Evolutionary conservation across 2,113 vertebrate genomes (phyloP).

Genomic region (Engraulis encrasicolus): DNA sequence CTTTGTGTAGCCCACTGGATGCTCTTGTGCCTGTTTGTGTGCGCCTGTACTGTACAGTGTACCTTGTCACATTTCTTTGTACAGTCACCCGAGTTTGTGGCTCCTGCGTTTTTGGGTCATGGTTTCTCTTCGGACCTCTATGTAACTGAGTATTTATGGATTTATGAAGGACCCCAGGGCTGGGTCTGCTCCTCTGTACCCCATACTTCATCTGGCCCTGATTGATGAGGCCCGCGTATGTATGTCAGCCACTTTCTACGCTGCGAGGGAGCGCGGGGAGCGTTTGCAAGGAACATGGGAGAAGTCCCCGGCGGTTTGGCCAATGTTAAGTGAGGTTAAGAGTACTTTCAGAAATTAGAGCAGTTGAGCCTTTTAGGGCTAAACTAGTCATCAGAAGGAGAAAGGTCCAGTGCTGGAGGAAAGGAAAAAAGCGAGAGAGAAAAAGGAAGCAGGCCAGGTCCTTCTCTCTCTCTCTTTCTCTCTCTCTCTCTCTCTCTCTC

Average conservation of each 20-base stretch:
- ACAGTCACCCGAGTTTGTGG: constrained; percentile 12
- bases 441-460: constrained; percentile 44
- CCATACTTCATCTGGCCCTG: constrained; percentile 55
- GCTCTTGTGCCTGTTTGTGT: neutral
- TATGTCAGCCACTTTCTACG: constrained; percentile 51
- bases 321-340: constrained; percentile 65
- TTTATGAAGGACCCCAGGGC: constrained; percentile 54
- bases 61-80: constrained; percentile 20
- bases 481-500: no score
- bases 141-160: constrained; percentile 58
- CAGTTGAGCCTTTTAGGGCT: constrained; percentile 51
- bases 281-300: constrained; percentile 43
- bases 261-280: constrained; percentile 31
- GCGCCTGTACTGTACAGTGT: neutral
- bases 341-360: constrained; percentile 54
- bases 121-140: constrained; percentile 36
- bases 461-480: no score
- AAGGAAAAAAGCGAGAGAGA: neutral
- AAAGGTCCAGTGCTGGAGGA: constrained; percentile 16
- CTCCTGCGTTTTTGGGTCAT: constrained; percentile 52
- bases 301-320: constrained; percentile 46
- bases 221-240: constrained; percentile 59
- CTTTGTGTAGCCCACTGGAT: neutral
- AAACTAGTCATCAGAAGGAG: constrained; percentile 44
- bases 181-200: constrained; percentile 46